Evolutionary conservation across 2,797 vertebrate species (phyloP), one percentile per base, ranked within the genome.

Genomic region (Diplodus sargus): DNA sequence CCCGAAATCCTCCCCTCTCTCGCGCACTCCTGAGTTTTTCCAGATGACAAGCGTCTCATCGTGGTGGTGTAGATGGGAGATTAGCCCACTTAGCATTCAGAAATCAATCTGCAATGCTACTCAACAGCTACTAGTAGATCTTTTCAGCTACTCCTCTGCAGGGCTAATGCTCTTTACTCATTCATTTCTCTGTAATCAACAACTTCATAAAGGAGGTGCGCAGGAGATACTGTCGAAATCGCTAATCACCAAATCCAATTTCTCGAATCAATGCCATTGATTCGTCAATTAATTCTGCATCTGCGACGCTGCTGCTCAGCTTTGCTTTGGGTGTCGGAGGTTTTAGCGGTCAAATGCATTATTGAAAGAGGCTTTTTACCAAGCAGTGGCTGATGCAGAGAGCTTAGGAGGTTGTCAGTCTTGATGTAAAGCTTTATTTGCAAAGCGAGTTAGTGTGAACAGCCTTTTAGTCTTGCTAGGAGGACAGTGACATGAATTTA

Each of bases 351-450:
- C 90, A 92, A 91, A 93, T 88, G 85, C 84, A 86, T 93, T 92
- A 93, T 92, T 93, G 90, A 92, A 90, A 90, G 85, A 89, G 89
- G 84, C 81, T 91, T 93, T 92, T 92, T 91, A 82, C 85, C 87
- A 72, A 87, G 87, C 82, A 86, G 89, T 87, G 89, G 91, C 87
- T 87, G 90, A 87, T 85, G 90, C 87, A 70, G 81, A 91, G 91
- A 92, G 92, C 91, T 93, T 93, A 91, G 87, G 86, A 82, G 86
- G 79, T 79, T 93, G 92, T 92, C 91, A 93, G 83, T 91, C 92
- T 89, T 90, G 91, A 92, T 90, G 91, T 90, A 90, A 92, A 88
- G 92, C 91, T 93, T 94, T 93, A 92, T 94, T 94, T 94, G 90
- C 85, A 79, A 86, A 92, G 88, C 73, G 86, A 90, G 90, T 91